phyloP scores from a whole-genome alignment of 2,888 invertebrate genomes.

The Tanaodytes sp. region DNA sequence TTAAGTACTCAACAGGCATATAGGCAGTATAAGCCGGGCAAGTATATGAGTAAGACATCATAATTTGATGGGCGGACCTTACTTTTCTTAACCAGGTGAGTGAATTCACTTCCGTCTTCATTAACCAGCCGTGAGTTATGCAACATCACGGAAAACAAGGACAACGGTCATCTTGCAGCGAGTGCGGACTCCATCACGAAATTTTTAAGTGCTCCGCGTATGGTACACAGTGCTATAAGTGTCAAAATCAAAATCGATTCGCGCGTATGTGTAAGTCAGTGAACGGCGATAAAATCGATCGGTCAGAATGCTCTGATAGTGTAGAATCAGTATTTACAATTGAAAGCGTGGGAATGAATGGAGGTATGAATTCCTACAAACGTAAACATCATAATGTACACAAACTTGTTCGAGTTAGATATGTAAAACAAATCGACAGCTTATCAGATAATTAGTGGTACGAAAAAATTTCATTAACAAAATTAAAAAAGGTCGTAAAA shows the following conservation, averaged over 20 bases:
- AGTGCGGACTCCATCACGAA: conserved; percentile 19
- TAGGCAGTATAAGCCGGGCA: too few species aligned
- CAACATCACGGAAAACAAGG: neutral
- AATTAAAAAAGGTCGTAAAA: conserved; percentile 17
- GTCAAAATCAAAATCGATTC: conserved; percentile 44
- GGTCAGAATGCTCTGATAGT: too few species aligned
- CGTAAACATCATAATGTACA: too few species aligned
- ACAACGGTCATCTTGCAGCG: neutral
- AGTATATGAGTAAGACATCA: too few species aligned
- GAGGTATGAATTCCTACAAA: too few species aligned
- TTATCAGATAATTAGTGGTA: conserved; percentile 2
- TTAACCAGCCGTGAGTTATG: too few species aligned
- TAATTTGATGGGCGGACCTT: too few species aligned
- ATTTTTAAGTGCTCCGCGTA: conserved; percentile 44
- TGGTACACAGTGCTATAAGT: conserved; percentile 42
- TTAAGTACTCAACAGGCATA: too few species aligned
- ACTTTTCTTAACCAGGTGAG: too few species aligned
- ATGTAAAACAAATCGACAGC: neutral
- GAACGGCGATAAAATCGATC: conserved; percentile 6
- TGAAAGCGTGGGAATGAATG: too few species aligned
- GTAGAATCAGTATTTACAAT: too few species aligned
- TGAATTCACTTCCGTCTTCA: too few species aligned
- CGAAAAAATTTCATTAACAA: neutral
- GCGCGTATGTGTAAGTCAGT: conserved; percentile 32
- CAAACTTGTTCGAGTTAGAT: neutral